Evolutionary conservation across 2,113 vertebrate genomes (phyloP).

Genomic region (Malurus elegans): DNA sequence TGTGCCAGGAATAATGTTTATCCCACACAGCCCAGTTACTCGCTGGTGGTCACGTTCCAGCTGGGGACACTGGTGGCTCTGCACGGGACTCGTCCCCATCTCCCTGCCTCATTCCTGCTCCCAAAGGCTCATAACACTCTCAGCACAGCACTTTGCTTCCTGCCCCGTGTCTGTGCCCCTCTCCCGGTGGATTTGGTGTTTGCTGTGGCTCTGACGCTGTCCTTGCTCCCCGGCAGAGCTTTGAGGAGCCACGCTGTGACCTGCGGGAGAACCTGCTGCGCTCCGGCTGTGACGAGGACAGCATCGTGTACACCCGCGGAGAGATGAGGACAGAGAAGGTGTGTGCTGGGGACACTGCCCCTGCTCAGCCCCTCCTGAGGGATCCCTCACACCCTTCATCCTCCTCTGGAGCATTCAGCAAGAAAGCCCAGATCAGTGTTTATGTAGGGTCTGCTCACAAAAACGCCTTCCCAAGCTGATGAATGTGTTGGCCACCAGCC

Average conservation of each 20-base stretch:
- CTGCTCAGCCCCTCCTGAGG: background rate
- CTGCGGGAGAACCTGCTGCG: conserved; percentile 51
- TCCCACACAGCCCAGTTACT: background rate
- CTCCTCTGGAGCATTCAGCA: background rate
- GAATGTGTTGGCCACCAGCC: background rate
- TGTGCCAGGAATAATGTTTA: background rate
- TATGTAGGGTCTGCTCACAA: background rate
- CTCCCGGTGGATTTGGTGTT: background rate
- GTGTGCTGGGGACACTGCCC: background rate
- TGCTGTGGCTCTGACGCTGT: background rate
- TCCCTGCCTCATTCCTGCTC: background rate
- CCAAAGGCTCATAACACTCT: background rate
- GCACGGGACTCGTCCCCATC: fast-evolving
- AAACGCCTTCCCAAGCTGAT: fast-evolving
- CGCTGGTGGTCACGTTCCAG: background rate
- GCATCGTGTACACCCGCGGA: conserved; percentile 4
- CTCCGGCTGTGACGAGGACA: conserved; percentile 2
- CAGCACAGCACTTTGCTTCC: background rate
- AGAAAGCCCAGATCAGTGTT: background rate
- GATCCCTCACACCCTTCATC: background rate
- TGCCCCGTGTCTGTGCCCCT: background rate
- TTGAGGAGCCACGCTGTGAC: conserved; percentile 55
- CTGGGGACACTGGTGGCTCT: background rate
- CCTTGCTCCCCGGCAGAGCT: conserved; percentile 17
- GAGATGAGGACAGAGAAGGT: conserved; percentile 32